A percentile compares a stretch with the other conserved stretches of the same genome.
These are phyloP conservation scores for Rhopilema esculentum DNA, from an alignment of 30 jellyfish, hydroid and myxozoan species.

Conservation along the genomic window DNA sequence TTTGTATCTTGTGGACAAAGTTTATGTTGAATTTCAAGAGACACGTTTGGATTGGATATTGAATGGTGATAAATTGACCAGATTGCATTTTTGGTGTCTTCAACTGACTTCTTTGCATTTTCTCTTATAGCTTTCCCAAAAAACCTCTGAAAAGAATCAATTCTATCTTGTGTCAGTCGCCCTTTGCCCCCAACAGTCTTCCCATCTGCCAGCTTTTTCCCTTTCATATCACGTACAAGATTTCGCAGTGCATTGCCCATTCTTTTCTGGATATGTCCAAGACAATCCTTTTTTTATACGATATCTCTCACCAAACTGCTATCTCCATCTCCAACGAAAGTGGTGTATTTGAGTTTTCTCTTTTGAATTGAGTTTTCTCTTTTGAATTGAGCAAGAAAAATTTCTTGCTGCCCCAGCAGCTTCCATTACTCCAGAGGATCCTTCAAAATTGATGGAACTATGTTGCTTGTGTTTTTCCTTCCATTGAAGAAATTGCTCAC, in stretches of 20 bases:
- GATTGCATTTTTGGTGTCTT: background rate
- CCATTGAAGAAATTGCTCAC: background rate
- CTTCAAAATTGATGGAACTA: background rate
- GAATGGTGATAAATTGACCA: conserved; percentile 18
- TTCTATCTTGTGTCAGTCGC: background rate
- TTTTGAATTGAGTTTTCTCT: conserved; percentile 25
- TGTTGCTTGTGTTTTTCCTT: background rate
- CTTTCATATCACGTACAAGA: conserved; percentile 11
- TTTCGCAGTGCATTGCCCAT: conserved; percentile 36
- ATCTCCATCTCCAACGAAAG: conserved; percentile 24
- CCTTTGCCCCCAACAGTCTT: conserved; percentile 52
- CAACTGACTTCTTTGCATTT: background rate
- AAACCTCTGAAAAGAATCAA: conserved; percentile 18
- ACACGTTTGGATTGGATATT: no score
- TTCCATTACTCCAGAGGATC: background rate
- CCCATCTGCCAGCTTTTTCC: conserved; percentile 21
- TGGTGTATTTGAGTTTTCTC: background rate
- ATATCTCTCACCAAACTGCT: conserved; percentile 2
- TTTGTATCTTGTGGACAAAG: no score
- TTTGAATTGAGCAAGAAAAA: background rate
- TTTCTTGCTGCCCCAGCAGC: background rate
- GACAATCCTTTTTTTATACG: conserved; percentile 14
- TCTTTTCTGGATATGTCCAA: conserved; percentile 39
- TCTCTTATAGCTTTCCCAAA: conserved; percentile 45
- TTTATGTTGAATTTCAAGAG: no score